These are phyloP conservation scores for Pelochelys cantorii DNA, from an alignment of 2,797 vertebrate genomes.

Conservation along the genomic window DNA sequence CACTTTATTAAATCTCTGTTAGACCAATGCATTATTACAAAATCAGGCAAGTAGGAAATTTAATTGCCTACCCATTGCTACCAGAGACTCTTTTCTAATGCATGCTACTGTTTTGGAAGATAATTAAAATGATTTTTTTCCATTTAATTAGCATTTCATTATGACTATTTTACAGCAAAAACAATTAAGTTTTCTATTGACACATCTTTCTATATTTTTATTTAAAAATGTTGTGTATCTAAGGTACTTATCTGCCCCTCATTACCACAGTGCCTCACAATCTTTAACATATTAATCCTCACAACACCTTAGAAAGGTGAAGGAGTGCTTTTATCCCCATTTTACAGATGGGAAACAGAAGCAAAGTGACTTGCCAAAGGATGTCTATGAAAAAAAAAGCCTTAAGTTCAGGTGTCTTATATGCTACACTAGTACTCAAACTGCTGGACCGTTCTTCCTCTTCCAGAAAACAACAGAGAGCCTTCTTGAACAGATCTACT, in stretches of 20 bases:
- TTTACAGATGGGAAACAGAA: not conserved
- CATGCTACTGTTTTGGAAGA: conserved; percentile 46
- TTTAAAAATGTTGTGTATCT: conserved; percentile 26
- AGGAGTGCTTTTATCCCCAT: not conserved
- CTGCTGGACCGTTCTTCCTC: not conserved
- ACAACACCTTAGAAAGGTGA: not conserved
- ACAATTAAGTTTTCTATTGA: conserved; percentile 54
- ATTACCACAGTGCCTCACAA: not conserved
- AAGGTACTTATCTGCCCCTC: not conserved
- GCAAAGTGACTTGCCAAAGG: not conserved
- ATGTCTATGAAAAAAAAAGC: not conserved
- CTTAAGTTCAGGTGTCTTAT: not conserved
- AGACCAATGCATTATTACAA: conserved; percentile 81
- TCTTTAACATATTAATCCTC: not conserved
- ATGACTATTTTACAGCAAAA: conserved; percentile 58
- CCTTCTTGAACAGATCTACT: not conserved
- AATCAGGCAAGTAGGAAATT: conserved; percentile 80
- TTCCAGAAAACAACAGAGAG: not conserved
- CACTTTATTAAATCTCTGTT: conserved; percentile 82
- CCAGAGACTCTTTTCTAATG: conserved; percentile 61
- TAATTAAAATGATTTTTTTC: conserved; percentile 71
- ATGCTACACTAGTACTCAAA: not conserved
- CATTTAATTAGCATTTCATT: conserved; percentile 69
- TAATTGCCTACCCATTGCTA: conserved; percentile 76
- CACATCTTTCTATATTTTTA: conserved; percentile 26